phyloP scores from a whole-genome alignment of 2,113 vertebrate species.

The Tachuris rubrigastra region DNA sequence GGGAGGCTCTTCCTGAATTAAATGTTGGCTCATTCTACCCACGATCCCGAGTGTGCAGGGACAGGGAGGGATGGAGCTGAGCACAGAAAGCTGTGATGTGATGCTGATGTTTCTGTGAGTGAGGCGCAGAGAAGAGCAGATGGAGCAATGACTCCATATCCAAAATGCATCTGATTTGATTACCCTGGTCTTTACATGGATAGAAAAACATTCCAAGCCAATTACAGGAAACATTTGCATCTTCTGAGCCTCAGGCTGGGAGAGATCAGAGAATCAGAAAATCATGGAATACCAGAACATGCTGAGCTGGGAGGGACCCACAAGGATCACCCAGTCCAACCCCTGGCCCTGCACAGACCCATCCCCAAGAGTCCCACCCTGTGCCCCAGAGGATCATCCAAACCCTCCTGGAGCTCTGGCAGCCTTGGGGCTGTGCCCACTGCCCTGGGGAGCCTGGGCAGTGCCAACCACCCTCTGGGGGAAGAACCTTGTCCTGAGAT shows the following conservation, averaged over 20 bases:
- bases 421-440: neutral
- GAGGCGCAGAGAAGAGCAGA: neutral
- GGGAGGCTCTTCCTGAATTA: neutral
- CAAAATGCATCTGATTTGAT: neutral
- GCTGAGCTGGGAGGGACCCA: accelerated
- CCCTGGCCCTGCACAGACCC: neutral
- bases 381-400: neutral
- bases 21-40: neutral
- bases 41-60: accelerated
- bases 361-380: neutral
- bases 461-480: neutral
- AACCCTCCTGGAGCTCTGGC: neutral
- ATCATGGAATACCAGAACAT: neutral
- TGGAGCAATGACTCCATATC: neutral
- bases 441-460: neutral
- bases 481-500: neutral
- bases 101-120: neutral
- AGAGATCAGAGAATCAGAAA: neutral
- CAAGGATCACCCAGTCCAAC: accelerated
- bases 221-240: neutral
- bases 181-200: neutral
- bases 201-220: neutral
- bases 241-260: neutral
- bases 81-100: neutral
- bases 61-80: neutral